phyloP scores from a whole-genome alignment of 2,113 vertebrate species.

The Heteronetta atricapilla region DNA sequence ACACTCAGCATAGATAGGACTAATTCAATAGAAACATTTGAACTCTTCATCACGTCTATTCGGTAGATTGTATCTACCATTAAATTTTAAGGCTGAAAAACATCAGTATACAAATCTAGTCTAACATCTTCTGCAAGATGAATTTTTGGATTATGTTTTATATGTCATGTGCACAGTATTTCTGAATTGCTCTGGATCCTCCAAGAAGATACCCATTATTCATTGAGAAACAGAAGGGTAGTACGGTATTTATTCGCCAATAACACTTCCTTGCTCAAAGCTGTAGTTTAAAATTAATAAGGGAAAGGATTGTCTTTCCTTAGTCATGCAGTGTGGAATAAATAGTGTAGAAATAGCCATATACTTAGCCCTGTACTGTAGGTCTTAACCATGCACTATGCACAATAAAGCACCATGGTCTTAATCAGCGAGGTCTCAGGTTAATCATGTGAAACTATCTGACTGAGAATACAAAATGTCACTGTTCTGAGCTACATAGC shows the following conservation, averaged over 20 bases:
- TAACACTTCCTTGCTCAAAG: not conserved
- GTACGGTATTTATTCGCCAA: not conserved
- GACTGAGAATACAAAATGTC: not conserved
- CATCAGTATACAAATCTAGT: not conserved
- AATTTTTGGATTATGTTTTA: not conserved
- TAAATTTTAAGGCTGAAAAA: not conserved
- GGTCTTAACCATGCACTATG: too few species aligned
- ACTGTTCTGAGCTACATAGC: fast-evolving
- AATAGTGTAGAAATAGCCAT: not conserved
- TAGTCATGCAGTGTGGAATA: not conserved
- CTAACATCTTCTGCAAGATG: not conserved
- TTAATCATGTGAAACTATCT: not conserved
- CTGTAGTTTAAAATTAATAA: not conserved
- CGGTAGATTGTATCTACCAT: not conserved
- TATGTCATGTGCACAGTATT: not conserved
- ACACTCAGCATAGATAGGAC: too few species aligned
- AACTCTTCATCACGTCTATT: not conserved
- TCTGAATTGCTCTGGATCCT: not conserved
- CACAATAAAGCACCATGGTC: too few species aligned
- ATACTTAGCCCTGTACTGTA: not conserved
- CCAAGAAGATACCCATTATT: not conserved
- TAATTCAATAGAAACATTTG: not conserved
- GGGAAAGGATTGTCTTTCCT: not conserved
- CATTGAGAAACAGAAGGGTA: not conserved
- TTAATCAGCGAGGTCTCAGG: too few species aligned